Conservation (phyloP, 2,797 vertebrate species). For the Macrochelys suwanniensis region DNA sequence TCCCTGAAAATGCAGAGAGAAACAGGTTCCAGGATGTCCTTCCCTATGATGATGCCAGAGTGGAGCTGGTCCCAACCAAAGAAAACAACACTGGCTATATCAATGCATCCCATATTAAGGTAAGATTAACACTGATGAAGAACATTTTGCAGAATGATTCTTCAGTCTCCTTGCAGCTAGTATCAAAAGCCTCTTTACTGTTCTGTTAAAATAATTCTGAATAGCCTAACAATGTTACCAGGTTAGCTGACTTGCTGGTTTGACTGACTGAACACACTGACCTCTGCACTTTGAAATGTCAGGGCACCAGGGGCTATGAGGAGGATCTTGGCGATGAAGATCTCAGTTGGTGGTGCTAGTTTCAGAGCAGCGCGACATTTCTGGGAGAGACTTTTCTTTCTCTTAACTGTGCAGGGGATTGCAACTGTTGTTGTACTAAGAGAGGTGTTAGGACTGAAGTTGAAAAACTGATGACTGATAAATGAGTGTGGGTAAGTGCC, state of each 20-base stretch:
- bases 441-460: background rate
- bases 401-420: background rate
- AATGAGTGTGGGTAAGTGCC: background rate
- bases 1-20: conserved; percentile 92
- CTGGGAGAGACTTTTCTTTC: background rate
- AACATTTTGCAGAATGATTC: background rate
- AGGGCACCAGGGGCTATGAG: background rate
- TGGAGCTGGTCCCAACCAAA: conserved; percentile 97
- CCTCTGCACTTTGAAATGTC: background rate
- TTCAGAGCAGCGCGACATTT: background rate
- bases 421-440: background rate
- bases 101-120: conserved; percentile 95
- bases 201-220: background rate
- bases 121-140: conserved; percentile 64
- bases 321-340: background rate
- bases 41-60: conserved; percentile 93
- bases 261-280: too few species aligned
- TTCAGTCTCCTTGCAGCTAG: background rate
- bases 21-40: conserved; percentile 97
- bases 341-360: background rate
- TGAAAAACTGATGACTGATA: background rate
- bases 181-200: background rate
- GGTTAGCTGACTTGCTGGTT: background rate
- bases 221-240: background rate
- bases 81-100: conserved; percentile 99